Evolutionary conservation across 2,797 vertebrate species (phyloP), one percentile per base, ranked within the genome.

Genomic region (Schizopygopsis malacanthus): DNA sequence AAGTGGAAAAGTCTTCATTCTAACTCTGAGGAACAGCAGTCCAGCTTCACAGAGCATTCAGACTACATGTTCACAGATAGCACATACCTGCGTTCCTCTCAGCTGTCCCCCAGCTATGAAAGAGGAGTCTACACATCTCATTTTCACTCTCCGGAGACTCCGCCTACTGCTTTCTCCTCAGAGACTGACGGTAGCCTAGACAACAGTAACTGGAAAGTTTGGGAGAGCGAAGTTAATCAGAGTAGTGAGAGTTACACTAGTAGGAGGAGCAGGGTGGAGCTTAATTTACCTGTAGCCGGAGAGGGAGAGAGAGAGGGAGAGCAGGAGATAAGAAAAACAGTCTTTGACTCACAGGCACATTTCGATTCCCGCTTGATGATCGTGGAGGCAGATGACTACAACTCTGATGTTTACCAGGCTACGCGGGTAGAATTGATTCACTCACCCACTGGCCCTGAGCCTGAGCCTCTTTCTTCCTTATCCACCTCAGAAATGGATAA

Each of bases 401-500:
- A 92, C 56, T 92, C 90, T 1, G 94, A 94, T 41, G 80, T 96
- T 39, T 96, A 95, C 87, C 91, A 86, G 84, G 96, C 96, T 50
- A 95, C 92, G 0, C 91, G 92, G 0, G 95, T 96, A 90, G 93
- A 96, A 20, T 89, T 96, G 78, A 90, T 86, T 81, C 70, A 91
- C 10, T 95, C 94, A 15, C 83, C 90, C 25, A 71, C 80, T 9
- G 91, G 93, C 47, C 88, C 91, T 0, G 39, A 82, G 6, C 93
- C 95, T 1, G 92, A 70, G 91, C 93, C 63, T 65, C 87, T 54
- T 84, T 85, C 67, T 73, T 89, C 37, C 3, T 22, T 33, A 16
- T 28, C 33, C 80, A 88, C 95, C 52, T 91, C 93, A 43, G 96
- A 99, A 72, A 97, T 99, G 96, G 96, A 98, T 45, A 94, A 84